Evolutionary conservation across 2,888 invertebrate species (phyloP).

Genomic region (Rotaria macrura): DNA sequence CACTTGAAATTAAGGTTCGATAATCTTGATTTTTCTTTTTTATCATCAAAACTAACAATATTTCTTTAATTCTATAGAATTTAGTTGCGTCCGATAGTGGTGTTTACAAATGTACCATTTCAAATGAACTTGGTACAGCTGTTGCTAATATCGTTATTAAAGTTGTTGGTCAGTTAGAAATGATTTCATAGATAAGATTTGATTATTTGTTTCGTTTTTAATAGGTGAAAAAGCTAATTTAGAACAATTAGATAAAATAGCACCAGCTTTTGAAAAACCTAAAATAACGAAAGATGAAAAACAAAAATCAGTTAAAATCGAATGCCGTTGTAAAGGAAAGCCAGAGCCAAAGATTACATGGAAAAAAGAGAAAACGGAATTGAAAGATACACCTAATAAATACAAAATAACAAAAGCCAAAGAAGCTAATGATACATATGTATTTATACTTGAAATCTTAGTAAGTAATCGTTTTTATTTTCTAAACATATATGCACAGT

Average conservation of each 20-base stretch:
- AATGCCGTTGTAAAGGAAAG: slow-evolving; percentile 25
- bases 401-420: slow-evolving; percentile 28
- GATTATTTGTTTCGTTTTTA: background rate
- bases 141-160: slow-evolving; percentile 23
- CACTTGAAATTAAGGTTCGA: slow-evolving; percentile 69
- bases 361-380: slow-evolving; percentile 27
- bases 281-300: slow-evolving; percentile 21
- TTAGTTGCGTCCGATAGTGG: slow-evolving; percentile 65
- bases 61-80: slow-evolving; percentile 15
- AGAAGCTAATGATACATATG: slow-evolving; percentile 25
- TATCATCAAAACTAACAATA: background rate
- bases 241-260: slow-evolving; percentile 24
- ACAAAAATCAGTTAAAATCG: slow-evolving; percentile 26
- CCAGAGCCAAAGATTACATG: slow-evolving; percentile 31
- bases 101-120: slow-evolving; percentile 70
- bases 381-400: slow-evolving; percentile 28
- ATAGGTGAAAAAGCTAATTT: slow-evolving; percentile 19
- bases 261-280: slow-evolving; percentile 32
- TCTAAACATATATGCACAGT: no score
- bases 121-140: slow-evolving; percentile 32
- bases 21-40: background rate
- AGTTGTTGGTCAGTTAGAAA: background rate
- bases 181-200: no score
- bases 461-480: background rate
- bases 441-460: slow-evolving; percentile 25